Evolutionary conservation across 2,888 invertebrate genomes (phyloP), one percentile per base, ranked within the genome.

Genomic region (Palloptera scutellata): DNA sequence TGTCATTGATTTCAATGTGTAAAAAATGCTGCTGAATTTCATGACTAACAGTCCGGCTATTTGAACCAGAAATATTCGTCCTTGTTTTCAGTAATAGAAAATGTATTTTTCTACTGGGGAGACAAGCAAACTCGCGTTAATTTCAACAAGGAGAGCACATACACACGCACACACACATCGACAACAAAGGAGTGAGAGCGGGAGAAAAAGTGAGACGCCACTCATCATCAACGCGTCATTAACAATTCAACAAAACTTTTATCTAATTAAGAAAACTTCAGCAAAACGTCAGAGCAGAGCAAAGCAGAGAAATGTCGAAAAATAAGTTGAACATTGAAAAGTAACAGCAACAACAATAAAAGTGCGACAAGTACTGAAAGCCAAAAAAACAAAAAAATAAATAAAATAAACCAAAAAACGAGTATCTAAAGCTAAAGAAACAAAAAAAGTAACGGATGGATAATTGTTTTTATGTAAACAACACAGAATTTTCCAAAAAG

Each of bases 211-310:
- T 4, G 30, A 30, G 30, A 30, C 30, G 30, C 30, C 30, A 30
- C 30, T 30, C 30, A 30, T 30, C 30, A 30, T 30, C 66, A 66
- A 63, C 63, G 75, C 78, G 76, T 78, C 82, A 80, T 81, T 79
- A 81, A 77, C 82, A 81, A 79, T 81, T 76, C 61, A 67, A 70
- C 73, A 76, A 72, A 82, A 82, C 79, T 83, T 82, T 82, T 82
- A 82, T 82, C 83, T 83, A 82, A 83, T 82, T 82, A 82, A 81
- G 79, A 75, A 83, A 83, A 82, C 79, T 82, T 83, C 81, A 82
- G 77, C 82, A 79, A 78, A 82, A 80, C 79, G 83, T 79, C 79
- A 78, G 72, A 53, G 52, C 48, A 17, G n/a, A 48, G 20, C 48
- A 40, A 40, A 13, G 41, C 12, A 77, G 79, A 78, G 77, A 53